phyloP scores from a whole-genome alignment of 2,888 invertebrate genomes.

The Philaethria dido region DNA sequence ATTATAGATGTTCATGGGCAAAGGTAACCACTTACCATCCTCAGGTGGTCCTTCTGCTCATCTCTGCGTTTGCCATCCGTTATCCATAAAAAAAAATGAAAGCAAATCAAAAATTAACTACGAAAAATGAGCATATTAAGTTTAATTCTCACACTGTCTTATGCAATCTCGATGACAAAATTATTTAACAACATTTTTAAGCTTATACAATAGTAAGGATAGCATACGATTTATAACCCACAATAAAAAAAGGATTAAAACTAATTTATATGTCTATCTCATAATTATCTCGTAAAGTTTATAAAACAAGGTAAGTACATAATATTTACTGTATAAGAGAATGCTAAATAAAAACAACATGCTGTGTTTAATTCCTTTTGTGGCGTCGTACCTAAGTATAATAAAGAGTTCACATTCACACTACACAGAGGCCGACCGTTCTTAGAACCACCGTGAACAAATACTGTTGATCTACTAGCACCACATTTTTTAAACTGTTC shows the following conservation, averaged over 20 bases:
- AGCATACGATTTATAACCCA: too few relatives aligned
- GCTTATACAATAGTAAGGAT: too few relatives aligned
- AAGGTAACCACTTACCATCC: too few relatives aligned
- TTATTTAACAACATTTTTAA: too few relatives aligned
- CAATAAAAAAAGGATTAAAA: background rate
- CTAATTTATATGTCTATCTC: background rate
- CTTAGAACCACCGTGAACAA: conserved; percentile 45
- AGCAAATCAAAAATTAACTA: too few relatives aligned
- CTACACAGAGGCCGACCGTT: conserved; percentile 45
- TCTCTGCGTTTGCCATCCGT: too few relatives aligned
- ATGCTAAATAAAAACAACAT: conserved; percentile 32
- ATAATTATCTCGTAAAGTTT: background rate
- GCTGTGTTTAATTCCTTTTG: conserved; percentile 43
- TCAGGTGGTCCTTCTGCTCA: too few relatives aligned
- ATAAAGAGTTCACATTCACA: conserved; percentile 40
- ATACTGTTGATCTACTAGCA: conserved; percentile 42
- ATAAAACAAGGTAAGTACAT: background rate
- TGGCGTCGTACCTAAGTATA: conserved; percentile 42
- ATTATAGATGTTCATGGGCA: too few relatives aligned
- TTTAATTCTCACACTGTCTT: too few relatives aligned
- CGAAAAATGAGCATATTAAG: too few relatives aligned
- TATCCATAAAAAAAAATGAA: too few relatives aligned
- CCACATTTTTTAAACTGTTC: conserved; percentile 43
- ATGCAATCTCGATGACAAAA: too few relatives aligned
- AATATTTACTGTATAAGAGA: conserved; percentile 14